Evolutionary conservation across 2,113 vertebrate genomes (phyloP), one percentile per base, ranked within the genome.

Genomic region (Elephantulus edwardii): DNA sequence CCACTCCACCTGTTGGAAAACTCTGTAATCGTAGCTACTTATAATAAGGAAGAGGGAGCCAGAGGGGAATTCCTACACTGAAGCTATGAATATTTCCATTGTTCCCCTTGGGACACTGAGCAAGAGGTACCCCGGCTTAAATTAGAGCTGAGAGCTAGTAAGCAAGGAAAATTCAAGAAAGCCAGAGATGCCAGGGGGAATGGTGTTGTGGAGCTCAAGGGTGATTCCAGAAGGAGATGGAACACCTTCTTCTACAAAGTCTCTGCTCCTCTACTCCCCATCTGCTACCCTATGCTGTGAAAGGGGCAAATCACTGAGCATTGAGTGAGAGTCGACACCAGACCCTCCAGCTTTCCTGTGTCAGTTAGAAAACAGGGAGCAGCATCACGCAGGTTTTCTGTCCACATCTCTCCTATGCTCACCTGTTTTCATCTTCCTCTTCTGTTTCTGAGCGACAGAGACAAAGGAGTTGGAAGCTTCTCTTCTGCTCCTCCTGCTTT

Each of bases 1-100:
- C 6, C 42, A 74, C 78, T 94, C 78, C 44, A 64, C 87, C 92
- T 92, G 74, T 48, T 92, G 90, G 85, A 86, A n/a, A 84, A 77
- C 42, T 78, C 38, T 75, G 26, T 76, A 86, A 76, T 40, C 1
- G 4, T 79, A 86, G 26, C 38, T 14, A n/a, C 12, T 86, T 11
- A 14, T 26, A 48, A 77, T 70, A 60, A 91, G 88, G 90, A 88
- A 80, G 46, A 68, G 42, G 78, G 72, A 30, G n/a, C n/a, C 44
- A 72, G 62, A 35, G 76, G 81, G 58, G 40, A 91, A 91, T 93
- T 86, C 71, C 84, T 93, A 30, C 52, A n/a, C 81, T 58, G 44
- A 44, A 46, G 19, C 83, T 40, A 38, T 7, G 44, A 26, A 52
- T 72, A 68, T 84, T 68, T 72, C n/a, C 28, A 74, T n/a, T 84